Conservation (phyloP, 2,888 invertebrate species). For the Sturmia bella region DNA sequence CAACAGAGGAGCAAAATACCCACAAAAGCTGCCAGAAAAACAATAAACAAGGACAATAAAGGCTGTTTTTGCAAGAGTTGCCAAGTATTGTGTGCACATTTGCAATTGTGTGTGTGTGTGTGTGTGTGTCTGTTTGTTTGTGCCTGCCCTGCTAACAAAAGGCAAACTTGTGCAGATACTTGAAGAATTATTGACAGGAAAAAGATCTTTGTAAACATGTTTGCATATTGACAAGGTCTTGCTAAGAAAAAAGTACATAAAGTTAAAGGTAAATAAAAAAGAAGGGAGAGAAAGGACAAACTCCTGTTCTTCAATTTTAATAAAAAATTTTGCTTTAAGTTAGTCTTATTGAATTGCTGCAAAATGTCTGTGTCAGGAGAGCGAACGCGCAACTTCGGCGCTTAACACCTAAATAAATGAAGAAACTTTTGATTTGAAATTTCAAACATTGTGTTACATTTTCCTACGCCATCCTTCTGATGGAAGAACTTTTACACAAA, state of each 20-base stretch:
- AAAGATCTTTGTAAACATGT: conserved; percentile 26
- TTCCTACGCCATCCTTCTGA: too few species aligned
- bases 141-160: background rate
- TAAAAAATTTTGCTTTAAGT: too few species aligned
- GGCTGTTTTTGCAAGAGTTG: conserved; percentile 42
- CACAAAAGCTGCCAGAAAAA: conserved; percentile 11
- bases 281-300: background rate
- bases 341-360: too few species aligned
- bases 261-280: background rate
- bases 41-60: conserved; percentile 61
- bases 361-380: too few species aligned
- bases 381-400: too few species aligned
- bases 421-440: too few species aligned
- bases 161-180: conserved; percentile 38
- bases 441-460: too few species aligned
- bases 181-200: conserved; percentile 50
- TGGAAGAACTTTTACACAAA: too few species aligned
- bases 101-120: too few species aligned
- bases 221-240: conserved; percentile 14
- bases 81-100: conserved; percentile 18
- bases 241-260: background rate
- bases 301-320: background rate
- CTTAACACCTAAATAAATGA: too few species aligned
- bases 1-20: conserved; percentile 32
- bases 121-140: background rate